These are phyloP conservation scores for Cyclina sinensis DNA, from an alignment of 1,140 invertebrate species.

Conservation along the genomic window DNA sequence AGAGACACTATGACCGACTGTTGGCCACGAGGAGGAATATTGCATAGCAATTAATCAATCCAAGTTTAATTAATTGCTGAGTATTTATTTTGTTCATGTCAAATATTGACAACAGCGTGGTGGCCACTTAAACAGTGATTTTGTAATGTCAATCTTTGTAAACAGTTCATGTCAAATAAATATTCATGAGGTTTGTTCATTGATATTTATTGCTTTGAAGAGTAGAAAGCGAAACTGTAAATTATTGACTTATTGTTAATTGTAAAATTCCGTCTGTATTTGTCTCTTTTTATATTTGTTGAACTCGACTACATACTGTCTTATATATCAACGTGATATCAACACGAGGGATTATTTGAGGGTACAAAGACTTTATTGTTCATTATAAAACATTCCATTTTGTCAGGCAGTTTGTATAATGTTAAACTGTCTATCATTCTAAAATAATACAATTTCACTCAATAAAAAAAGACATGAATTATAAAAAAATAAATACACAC, in stretches of 20 bases:
- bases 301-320: not conserved
- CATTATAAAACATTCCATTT: too few relatives aligned
- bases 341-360: not conserved
- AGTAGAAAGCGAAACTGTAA: conserved; percentile 56
- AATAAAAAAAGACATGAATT: too few relatives aligned
- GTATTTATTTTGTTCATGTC: conserved; percentile 68
- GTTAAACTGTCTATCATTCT: too few relatives aligned
- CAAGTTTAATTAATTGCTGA: conserved; percentile 64
- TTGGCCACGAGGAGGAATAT: conserved; percentile 34
- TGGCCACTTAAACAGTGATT: conserved; percentile 64
- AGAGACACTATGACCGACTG: conserved; percentile 24
- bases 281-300: not conserved
- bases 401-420: too few relatives aligned
- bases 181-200: conserved; percentile 55
- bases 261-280: not conserved
- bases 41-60: conserved; percentile 63
- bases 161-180: conserved; percentile 65
- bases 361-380: too few relatives aligned
- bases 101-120: conserved; percentile 60
- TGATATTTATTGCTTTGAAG: conserved; percentile 56
- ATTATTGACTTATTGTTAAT: conserved; percentile 23
- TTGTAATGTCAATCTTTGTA: conserved; percentile 64
- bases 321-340: not conserved
- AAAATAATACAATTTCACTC: too few relatives aligned
- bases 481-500: too few relatives aligned